Evolutionary conservation across 2,888 invertebrate genomes (phyloP).

Genomic region (Thumatha senex): DNA sequence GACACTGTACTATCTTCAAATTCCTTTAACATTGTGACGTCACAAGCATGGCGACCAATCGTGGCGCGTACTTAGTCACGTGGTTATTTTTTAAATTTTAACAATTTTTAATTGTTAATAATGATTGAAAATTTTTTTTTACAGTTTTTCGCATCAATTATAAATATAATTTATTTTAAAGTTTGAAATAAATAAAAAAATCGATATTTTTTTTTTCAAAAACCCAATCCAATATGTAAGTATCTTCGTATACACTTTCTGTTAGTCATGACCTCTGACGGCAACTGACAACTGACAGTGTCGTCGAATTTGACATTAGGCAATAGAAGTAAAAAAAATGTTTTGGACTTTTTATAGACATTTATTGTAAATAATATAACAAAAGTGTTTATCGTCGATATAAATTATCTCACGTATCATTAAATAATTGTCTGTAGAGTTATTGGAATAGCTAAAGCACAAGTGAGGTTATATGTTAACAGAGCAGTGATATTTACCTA

Average conservation of each 20-base stretch:
- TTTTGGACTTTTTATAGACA: constrained; percentile 30
- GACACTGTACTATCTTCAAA: too few species aligned
- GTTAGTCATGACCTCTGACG: constrained; percentile 40
- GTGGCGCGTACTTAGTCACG: too few species aligned
- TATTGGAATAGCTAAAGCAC: not conserved
- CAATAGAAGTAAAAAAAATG: constrained; percentile 44
- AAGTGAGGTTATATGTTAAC: constrained; percentile 33
- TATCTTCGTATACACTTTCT: constrained; percentile 41
- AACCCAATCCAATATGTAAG: not conserved
- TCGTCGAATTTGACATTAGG: constrained; percentile 46
- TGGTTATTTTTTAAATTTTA: too few species aligned
- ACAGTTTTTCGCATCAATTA: too few species aligned
- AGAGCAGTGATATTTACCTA: constrained; percentile 19
- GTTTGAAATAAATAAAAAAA: too few species aligned
- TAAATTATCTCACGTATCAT: constrained; percentile 7
- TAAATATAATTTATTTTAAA: too few species aligned
- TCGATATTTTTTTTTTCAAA: too few species aligned
- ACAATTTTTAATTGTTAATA: too few species aligned
- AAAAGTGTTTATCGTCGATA: constrained; percentile 23
- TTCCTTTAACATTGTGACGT: too few species aligned
- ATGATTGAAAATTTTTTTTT: too few species aligned
- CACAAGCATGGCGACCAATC: too few species aligned
- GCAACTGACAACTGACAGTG: constrained; percentile 17
- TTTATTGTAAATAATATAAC: constrained; percentile 11
- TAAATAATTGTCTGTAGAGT: too few species aligned